phyloP scores from a whole-genome alignment of 2,888 invertebrate genomes.

The Catocala fraxini region DNA sequence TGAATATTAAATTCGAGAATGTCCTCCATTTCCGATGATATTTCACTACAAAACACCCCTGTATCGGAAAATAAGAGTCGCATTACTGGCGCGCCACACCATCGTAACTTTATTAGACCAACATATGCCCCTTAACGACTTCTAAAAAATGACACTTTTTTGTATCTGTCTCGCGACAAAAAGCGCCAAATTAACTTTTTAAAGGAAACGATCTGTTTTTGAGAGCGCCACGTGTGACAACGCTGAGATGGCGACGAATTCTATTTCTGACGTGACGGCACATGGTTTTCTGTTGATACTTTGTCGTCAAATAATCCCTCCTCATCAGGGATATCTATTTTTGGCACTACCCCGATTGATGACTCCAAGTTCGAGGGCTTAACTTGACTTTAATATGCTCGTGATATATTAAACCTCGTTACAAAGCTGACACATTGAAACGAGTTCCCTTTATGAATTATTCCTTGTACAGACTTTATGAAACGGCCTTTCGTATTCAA shows the following conservation, averaged over 20 bases:
- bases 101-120: conserved; percentile 76
- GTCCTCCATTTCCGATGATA: conserved; percentile 42
- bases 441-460: conserved; percentile 68
- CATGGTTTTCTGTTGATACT: conserved; percentile 81
- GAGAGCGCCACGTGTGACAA: conserved; percentile 83
- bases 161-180: conserved; percentile 73
- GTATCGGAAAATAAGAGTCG: conserved; percentile 78
- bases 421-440: conserved; percentile 67
- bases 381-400: conserved; percentile 78
- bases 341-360: conserved; percentile 74
- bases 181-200: conserved; percentile 86
- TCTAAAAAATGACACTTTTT: conserved; percentile 80
- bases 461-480: conserved; percentile 48
- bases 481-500: conserved; percentile 55
- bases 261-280: conserved; percentile 77
- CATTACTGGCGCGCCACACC: conserved; percentile 76
- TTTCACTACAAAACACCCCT: conserved; percentile 50
- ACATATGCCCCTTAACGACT: conserved; percentile 80
- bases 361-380: conserved; percentile 71
- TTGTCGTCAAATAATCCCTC: conserved; percentile 83
- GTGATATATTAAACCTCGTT: conserved; percentile 74
- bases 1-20: conserved; percentile 31
- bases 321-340: conserved; percentile 80
- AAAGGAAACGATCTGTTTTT: conserved; percentile 87
- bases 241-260: conserved; percentile 67